phyloP scores from a whole-genome alignment of 2,113 vertebrate species.

The Trichechus manatus region DNA sequence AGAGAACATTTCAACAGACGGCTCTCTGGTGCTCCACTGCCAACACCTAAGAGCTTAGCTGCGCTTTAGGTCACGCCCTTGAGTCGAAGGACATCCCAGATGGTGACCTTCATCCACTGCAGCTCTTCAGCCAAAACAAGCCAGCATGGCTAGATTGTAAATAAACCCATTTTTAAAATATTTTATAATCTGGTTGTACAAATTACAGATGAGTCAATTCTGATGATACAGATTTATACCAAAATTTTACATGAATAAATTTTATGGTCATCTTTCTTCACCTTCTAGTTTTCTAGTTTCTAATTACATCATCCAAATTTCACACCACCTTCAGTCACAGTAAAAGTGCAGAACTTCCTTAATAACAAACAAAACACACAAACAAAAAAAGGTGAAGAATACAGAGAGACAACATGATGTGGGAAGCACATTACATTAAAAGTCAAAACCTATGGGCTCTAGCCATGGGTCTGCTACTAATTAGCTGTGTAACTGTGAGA shows the following conservation, averaged over 20 bases:
- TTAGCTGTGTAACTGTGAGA: neutral
- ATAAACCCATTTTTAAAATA: slow-evolving; percentile 49
- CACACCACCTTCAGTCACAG: neutral
- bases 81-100: neutral
- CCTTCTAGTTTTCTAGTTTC: slow-evolving; percentile 9
- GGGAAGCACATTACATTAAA: neutral
- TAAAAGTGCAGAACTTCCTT: slow-evolving; percentile 41
- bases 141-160: slow-evolving; percentile 54
- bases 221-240: neutral
- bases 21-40: neutral
- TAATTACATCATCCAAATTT: neutral
- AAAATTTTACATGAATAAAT: neutral
- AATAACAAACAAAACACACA: neutral
- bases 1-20: slow-evolving; percentile 46
- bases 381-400: neutral
- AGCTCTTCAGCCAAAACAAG: slow-evolving; percentile 44
- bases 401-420: neutral
- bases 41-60: slow-evolving; percentile 62
- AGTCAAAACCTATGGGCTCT: neutral
- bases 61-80: neutral
- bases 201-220: neutral
- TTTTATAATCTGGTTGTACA: neutral
- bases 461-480: neutral
- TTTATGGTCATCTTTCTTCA: neutral
- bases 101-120: slow-evolving; percentile 36